phyloP scores from a whole-genome alignment of 2,888 invertebrate genomes.

The Nomada flava region DNA sequence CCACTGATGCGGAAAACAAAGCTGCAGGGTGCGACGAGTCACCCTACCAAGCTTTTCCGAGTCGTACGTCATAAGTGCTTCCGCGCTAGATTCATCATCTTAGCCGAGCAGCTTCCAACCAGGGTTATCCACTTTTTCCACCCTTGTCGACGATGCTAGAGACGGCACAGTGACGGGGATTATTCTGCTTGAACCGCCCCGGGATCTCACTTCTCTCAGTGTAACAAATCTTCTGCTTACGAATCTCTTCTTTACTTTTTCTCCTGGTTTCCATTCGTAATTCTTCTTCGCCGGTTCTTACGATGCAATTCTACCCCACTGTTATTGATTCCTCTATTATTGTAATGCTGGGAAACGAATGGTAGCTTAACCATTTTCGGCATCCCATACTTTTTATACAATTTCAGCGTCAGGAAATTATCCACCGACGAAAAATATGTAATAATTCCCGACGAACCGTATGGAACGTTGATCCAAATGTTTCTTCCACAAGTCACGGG shows the following conservation, averaged over 20 bases:
- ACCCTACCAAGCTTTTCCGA: slow-evolving; percentile 76
- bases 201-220: slow-evolving; percentile 66
- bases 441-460: too few relatives aligned
- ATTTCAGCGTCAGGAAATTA: too few relatives aligned
- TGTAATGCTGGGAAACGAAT: too few relatives aligned
- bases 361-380: too few relatives aligned
- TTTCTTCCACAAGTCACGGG: too few relatives aligned
- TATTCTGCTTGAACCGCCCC: slow-evolving; percentile 70
- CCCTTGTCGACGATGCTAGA: slow-evolving; percentile 74
- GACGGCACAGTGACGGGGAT: slow-evolving; percentile 73
- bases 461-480: too few relatives aligned
- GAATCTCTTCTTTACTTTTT: slow-evolving; percentile 28
- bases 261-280: neutral
- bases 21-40: slow-evolving; percentile 78
- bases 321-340: too few relatives aligned
- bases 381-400: too few relatives aligned
- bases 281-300: neutral
- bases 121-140: slow-evolving; percentile 79
- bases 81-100: slow-evolving; percentile 84
- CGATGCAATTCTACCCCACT: neutral
- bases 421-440: too few relatives aligned
- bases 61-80: slow-evolving; percentile 84
- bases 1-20: slow-evolving; percentile 83
- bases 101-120: slow-evolving; percentile 75
- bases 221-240: slow-evolving; percentile 58